phyloP scores from a whole-genome alignment of 1,140 invertebrate species.

The Epicauta chinensis region DNA sequence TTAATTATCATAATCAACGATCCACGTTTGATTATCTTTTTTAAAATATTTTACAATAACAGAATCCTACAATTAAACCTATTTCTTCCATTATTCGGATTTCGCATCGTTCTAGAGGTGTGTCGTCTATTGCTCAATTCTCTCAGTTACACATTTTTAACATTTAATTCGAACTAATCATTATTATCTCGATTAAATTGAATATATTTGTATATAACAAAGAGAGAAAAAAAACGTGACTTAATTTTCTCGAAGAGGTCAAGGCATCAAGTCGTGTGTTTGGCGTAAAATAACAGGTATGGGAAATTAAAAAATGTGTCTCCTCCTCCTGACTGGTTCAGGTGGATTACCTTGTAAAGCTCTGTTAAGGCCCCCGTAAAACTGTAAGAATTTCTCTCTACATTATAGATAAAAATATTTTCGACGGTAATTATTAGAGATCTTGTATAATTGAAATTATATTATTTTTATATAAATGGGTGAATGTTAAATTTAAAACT shows the following conservation, averaged over 20 bases:
- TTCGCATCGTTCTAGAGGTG: too few relatives aligned
- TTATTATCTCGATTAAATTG: too few relatives aligned
- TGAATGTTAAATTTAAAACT: slow-evolving; percentile 6
- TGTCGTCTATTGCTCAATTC: too few relatives aligned
- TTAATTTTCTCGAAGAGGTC: slow-evolving; percentile 13
- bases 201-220: background rate
- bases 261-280: slow-evolving; percentile 22
- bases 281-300: slow-evolving; percentile 13
- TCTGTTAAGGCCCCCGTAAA: too few relatives aligned
- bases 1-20: too few relatives aligned
- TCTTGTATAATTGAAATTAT: background rate
- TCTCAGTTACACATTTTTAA: too few relatives aligned
- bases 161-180: too few relatives aligned
- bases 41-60: too few relatives aligned
- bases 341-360: slow-evolving; percentile 8
- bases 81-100: too few relatives aligned
- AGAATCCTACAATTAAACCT: too few relatives aligned
- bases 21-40: too few relatives aligned
- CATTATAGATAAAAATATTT: background rate
- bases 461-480: slow-evolving; percentile 5
- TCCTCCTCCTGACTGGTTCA: background rate
- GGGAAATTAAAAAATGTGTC: slow-evolving; percentile 8
- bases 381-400: too few relatives aligned
- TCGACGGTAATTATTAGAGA: background rate
- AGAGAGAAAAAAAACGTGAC: slow-evolving; percentile 17